Conservation (phyloP, 2,797 vertebrate species). For the Poecilia velifera region DNA sequence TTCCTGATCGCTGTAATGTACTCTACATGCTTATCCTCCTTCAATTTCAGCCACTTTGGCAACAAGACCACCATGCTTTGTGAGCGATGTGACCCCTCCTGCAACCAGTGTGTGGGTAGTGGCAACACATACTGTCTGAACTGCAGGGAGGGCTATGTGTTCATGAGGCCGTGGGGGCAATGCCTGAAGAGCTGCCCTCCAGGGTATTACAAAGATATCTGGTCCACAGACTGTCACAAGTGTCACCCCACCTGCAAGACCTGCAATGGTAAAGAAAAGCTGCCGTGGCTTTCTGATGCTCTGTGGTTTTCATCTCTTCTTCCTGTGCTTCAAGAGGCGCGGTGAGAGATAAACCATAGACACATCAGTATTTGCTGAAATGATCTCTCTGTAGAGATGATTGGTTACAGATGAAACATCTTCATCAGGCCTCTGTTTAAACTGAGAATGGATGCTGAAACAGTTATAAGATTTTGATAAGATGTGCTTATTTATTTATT, state of each 20-base stretch:
- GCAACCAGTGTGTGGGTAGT: constrained; percentile 80
- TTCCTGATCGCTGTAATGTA: not conserved
- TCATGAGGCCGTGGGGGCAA: constrained; percentile 72
- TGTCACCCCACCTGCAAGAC: constrained; percentile 87
- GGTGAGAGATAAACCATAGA: not conserved
- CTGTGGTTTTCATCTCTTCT: not conserved
- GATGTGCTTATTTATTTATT: not conserved
- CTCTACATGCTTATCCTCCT: constrained; percentile 6
- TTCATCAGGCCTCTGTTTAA: not conserved
- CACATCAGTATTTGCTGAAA: too few relatives aligned
- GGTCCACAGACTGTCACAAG: constrained; percentile 75
- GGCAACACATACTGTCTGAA: constrained; percentile 79
- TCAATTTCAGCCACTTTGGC: constrained; percentile 64
- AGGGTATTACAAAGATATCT: constrained; percentile 72
- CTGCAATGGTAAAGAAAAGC: constrained; percentile 56
- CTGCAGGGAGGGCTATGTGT: constrained; percentile 80
- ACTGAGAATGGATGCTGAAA: not conserved
- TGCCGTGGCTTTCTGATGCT: not conserved
- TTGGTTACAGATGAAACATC: not conserved
- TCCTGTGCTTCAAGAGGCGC: not conserved
- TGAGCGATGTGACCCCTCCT: constrained; percentile 84
- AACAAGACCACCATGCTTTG: constrained; percentile 73
- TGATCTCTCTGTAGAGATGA: not conserved
- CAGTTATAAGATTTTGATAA: not conserved
- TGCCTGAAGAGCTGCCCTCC: constrained; percentile 84